These are phyloP conservation scores for Okapia johnstoni DNA, from an alignment of 2,113 vertebrate species.

Conservation along the genomic window DNA sequence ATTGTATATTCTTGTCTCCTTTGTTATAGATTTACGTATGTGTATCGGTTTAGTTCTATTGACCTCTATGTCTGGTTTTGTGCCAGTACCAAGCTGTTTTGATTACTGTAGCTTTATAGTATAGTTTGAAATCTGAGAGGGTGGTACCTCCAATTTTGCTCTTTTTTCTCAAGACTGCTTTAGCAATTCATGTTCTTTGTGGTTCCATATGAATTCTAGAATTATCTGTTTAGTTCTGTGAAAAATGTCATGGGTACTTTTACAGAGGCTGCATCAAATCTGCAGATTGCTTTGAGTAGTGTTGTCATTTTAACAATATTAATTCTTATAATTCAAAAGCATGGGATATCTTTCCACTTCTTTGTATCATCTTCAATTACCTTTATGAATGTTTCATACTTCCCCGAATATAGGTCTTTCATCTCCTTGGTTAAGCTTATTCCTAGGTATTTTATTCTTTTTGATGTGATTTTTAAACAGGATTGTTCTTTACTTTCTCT, in stretches of 20 bases:
- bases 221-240: neutral
- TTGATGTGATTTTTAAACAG: neutral
- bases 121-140: neutral
- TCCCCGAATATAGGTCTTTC: neutral
- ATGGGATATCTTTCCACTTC: neutral
- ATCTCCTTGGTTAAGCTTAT: neutral
- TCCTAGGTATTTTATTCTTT: neutral
- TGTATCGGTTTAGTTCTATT: neutral
- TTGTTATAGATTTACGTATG: neutral
- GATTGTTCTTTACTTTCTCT: neutral
- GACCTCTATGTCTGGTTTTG: neutral
- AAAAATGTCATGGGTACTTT: neutral
- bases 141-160: neutral
- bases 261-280: neutral
- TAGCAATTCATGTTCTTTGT: neutral
- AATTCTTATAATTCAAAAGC: neutral
- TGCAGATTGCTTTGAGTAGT: neutral
- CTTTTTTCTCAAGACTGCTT: neutral
- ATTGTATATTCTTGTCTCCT: neutral
- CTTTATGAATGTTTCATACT: neutral
- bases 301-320: neutral
- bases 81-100: neutral
- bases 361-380: neutral
- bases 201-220: neutral
- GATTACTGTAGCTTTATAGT: neutral